Base-by-base conservation (phyloP, 2,797 vertebrate species). In the Carduelis carduelis region DNA sequence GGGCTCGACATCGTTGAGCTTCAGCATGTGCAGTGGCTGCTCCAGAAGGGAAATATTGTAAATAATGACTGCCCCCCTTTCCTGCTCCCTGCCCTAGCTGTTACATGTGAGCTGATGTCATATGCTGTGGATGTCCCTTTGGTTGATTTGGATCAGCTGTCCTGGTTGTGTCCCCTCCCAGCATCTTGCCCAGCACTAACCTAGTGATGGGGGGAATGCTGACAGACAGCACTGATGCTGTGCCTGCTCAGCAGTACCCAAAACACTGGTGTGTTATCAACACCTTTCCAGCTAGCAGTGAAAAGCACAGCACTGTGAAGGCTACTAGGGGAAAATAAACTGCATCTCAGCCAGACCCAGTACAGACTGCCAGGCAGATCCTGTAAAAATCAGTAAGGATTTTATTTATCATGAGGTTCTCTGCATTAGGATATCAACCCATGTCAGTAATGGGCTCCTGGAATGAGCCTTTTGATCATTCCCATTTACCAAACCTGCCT, bases 1-100 rank as follows among this genome's bases (percentile, higher is more conserved):
- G 4, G 22, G n/a, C n/a, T n/a, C n/a, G n/a, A n/a, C n/a, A n/a
- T n/a, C n/a, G n/a, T n/a, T n/a, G n/a, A n/a, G 12, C 26, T 77
- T 19, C 50, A 59, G n/a, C 57, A 41, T 0, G 0, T 14, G 23
- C 12, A 35, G 52, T 0, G 3, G 3, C 8, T 71, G 14, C 39
- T 65, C 22, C 0, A 0, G 21, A 78, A 35, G 26, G 18, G 7
- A 53, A 71, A 59, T 26, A 27, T 11, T 53, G 34, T 30, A 34
- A 77, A 52, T 19, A 57, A 64, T 4, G 4, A 57, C 34, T 34
- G 14, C 6, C 37, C 8, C 12, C 5, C 9, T 20, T 46, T 65
- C 32, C 30, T 71, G 22, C 39, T 47, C 4, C 15, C 15, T 34
- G 30, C 39, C 21, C 20, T 32, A 20, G 26, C 22, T 65, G 59